Conservation (phyloP, 2,888 invertebrate species). For the Fissipunctia ypsillon region DNA sequence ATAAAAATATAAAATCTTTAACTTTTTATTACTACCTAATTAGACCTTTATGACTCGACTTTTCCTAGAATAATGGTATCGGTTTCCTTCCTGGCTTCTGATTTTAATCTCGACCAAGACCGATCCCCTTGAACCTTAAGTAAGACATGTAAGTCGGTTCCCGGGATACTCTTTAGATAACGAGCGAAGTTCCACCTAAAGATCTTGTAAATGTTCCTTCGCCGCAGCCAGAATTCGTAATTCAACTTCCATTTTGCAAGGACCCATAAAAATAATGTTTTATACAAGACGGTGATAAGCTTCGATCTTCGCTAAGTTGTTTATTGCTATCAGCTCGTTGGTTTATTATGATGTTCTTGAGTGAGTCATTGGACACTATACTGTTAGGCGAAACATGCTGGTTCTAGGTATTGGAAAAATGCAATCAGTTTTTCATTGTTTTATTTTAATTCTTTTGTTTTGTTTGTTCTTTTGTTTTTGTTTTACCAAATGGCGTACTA, state of each 20-base stretch:
- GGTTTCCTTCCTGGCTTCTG: slow-evolving; percentile 48
- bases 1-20: too few species aligned
- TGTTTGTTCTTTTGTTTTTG: not conserved
- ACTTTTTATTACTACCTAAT: slow-evolving; percentile 54
- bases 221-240: slow-evolving; percentile 74
- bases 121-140: slow-evolving; percentile 61
- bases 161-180: slow-evolving; percentile 72
- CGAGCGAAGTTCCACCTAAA: slow-evolving; percentile 74
- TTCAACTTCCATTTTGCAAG: slow-evolving; percentile 71
- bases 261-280: slow-evolving; percentile 69
- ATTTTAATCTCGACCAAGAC: slow-evolving; percentile 61
- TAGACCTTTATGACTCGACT: slow-evolving; percentile 40
- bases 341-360: slow-evolving; percentile 34
- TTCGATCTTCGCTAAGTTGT: slow-evolving; percentile 50
- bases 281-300: slow-evolving; percentile 64
- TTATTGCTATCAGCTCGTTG: slow-evolving; percentile 41
- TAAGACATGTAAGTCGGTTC: slow-evolving; percentile 68
- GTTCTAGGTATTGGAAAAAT: not conserved
- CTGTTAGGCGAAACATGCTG: not conserved
- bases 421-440: too few species aligned
- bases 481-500: not conserved
- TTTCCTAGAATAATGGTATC: slow-evolving; percentile 58
- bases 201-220: slow-evolving; percentile 75
- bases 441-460: not conserved
- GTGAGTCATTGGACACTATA: not conserved